phyloP scores from a whole-genome alignment of 2,888 invertebrate species.

The Ophion obscuratus region DNA sequence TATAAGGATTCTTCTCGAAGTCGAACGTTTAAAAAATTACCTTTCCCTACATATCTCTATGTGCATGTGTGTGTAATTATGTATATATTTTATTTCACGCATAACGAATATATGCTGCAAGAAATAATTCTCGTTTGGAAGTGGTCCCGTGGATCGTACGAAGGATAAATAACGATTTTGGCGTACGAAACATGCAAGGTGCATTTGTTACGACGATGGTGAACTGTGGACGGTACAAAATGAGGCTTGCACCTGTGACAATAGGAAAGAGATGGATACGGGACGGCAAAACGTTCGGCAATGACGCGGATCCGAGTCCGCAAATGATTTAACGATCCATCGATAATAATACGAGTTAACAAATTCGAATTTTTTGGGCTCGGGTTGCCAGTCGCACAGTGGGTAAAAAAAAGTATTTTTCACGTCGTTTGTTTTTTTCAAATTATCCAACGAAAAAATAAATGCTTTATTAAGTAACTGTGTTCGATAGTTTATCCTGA shows the following conservation, averaged over 20 bases:
- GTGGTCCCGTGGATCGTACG: background rate
- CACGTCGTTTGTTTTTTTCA: too few relatives aligned
- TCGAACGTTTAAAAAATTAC: background rate
- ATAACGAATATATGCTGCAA: background rate
- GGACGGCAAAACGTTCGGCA: background rate
- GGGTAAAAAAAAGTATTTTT: too few relatives aligned
- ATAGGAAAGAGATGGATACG: background rate
- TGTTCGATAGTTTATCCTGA: too few relatives aligned
- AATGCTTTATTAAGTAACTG: too few relatives aligned
- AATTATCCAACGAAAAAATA: too few relatives aligned
- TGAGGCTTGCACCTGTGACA: background rate
- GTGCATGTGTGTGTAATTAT: too few relatives aligned
- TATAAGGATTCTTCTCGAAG: background rate
- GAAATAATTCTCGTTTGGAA: background rate
- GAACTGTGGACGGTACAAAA: background rate
- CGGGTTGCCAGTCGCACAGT: background rate
- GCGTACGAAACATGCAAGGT: background rate
- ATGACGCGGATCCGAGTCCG: background rate
- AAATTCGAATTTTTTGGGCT: background rate
- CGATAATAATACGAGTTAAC: background rate
- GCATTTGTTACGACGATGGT: background rate
- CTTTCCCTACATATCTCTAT: too few relatives aligned
- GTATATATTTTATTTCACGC: too few relatives aligned
- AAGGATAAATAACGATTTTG: background rate
- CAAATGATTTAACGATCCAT: slow-evolving; percentile 13